Base-by-base conservation (phyloP, 1,140 invertebrate genomes). In the Brachystomella parvula region DNA sequence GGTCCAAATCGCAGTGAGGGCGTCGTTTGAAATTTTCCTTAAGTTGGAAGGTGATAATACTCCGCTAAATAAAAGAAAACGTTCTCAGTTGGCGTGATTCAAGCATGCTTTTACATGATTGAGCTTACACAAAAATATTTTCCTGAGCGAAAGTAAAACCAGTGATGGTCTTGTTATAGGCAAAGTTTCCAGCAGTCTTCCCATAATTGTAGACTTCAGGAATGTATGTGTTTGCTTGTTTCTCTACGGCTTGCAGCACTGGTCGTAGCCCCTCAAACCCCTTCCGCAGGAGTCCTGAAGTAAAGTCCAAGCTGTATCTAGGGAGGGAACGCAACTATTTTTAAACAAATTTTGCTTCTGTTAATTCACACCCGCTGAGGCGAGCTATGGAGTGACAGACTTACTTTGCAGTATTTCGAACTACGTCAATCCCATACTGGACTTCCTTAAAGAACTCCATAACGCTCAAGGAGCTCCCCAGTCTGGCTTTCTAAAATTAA, bases 211-310 rank as follows among this genome's bases (percentile, higher is more conserved):
- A 31, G 15, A 67, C 29, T 65, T 70, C 47, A 33, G 71, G 71
- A 73, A 73, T 73, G 71, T 73, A 73, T 30, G 62, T 58, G 44
- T 72, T 64, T 61, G 71, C 71, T 47, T 71, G 53, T 28, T 70
- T 66, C 24, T 49, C 71, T 73, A 73, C 17, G 66, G 30, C 56
- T 53, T 73, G 71, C 71, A 73, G 30, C 71, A 73, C 21, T 71
- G 71, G 71, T 73, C 64, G 69, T 69, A 73, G 19, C 61, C 67
- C 66, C 56, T 69, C 56, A 65, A 67, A 68, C 67, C 68, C 26
- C 59, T 35, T 69, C 29, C 69, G 68, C 70, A 73, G 68, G 21
- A 15, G 3, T 24, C 3, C 24, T 53, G 49, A 53, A 53, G 39
- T 9, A 44, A 44, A 9, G n/a, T 44, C 39, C n/a, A 44, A 44